phyloP scores from a whole-genome alignment of 2,888 invertebrate species.

The Epirrhoe tristata region DNA sequence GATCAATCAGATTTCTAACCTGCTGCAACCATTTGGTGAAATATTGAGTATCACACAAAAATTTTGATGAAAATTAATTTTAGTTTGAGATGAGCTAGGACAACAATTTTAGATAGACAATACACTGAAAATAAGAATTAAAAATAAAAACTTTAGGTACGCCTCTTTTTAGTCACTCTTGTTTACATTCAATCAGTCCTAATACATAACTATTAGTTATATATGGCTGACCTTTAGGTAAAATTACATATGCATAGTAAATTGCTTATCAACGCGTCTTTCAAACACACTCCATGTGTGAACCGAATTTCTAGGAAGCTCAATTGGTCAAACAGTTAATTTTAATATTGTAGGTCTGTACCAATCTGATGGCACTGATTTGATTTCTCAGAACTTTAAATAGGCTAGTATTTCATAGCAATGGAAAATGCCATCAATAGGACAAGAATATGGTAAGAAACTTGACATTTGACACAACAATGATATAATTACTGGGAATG shows the following conservation, averaged over 20 bases:
- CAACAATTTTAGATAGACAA: background rate
- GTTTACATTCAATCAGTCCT: background rate
- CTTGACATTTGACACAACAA: slow-evolving; percentile 39
- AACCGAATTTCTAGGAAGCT: background rate
- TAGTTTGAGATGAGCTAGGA: background rate
- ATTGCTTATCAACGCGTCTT: background rate
- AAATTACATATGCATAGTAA: background rate
- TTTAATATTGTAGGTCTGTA: background rate
- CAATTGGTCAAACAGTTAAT: background rate
- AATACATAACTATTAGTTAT: background rate
- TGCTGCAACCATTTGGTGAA: background rate
- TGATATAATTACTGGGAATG: slow-evolving; percentile 37
- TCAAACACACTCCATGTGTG: background rate
- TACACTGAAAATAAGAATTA: too few relatives aligned
- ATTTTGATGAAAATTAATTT: background rate
- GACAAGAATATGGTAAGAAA: slow-evolving; percentile 21
- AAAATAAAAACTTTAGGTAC: background rate
- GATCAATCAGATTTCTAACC: slow-evolving; percentile 30
- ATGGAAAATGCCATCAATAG: slow-evolving; percentile 24
- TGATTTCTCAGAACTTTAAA: background rate
- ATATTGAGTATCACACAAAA: slow-evolving; percentile 2
- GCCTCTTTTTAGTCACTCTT: background rate
- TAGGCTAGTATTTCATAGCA: background rate
- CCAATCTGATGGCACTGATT: background rate
- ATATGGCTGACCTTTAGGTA: background rate